Base-by-base conservation (phyloP, 2,797 vertebrate genomes). In the Bradypodion pumilum region DNA sequence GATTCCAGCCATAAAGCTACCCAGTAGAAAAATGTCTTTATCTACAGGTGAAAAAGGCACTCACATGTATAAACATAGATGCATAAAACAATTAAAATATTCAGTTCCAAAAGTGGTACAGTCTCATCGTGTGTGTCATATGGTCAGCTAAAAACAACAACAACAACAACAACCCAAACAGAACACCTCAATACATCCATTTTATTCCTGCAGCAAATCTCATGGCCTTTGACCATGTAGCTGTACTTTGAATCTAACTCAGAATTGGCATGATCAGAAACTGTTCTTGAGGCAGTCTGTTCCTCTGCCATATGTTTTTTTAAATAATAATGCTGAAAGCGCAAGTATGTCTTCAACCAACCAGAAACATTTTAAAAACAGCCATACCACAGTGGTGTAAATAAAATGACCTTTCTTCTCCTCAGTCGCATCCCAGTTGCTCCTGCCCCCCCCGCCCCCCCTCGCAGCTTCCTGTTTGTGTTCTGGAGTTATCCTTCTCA, bases 1-100 rank as follows among this genome's bases (percentile, higher is more conserved):
- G 49, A 52, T 52, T 87, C 59, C 88, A 85, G 46, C 84, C 82
- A 65, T 80, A 78, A 75, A 88, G 1, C 2, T 86, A 15, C 3
- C 74, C 5, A 37, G 37, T 83, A 27, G 84, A 75, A 73, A 90
- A 72, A 44, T 74, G 15, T 75, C 40, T 81, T 81, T 27, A 3
- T 37, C 46, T 84, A 62, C 16, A 6, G 8, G 49, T 37, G 27
- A 35, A 44, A 83, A 32, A 60, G 56, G 1, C 16, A 52, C 7
- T 16, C 21, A 44, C 15, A 42, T 56, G 27, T 37, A 21, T 8
- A 74, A 74, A 32, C 21, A 72, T 23, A n/a, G 70, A 21, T 42
- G 7, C 1, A 3, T 27, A 5, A 65, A 46, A 60, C 2, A 46
- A 37, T 66, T 82, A n/a, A 82, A 25, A 23, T 40, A 73, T 80